phyloP scores from a whole-genome alignment of 2,797 vertebrate species.

The Spinus olivaceus region DNA sequence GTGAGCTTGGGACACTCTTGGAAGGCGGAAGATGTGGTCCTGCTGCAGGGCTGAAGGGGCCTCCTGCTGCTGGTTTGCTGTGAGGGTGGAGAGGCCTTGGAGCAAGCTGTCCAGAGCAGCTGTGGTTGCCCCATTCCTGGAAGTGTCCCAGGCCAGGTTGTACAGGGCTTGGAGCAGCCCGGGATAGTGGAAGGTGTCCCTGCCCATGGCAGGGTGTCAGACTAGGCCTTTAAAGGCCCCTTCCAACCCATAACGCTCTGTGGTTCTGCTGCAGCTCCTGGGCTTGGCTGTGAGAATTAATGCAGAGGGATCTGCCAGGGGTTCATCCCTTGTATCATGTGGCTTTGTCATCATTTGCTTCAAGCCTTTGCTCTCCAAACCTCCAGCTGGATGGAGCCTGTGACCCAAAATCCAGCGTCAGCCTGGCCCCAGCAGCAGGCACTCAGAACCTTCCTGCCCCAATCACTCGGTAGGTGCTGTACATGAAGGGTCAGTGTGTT shows the following conservation, averaged over 20 bases:
- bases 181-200: rapidly evolving
- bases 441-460: not conserved
- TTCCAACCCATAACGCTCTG: not conserved
- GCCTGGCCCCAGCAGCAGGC: not conserved
- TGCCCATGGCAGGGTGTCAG: not conserved
- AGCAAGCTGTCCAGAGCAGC: not conserved
- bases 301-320: not conserved
- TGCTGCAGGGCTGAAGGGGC: not conserved
- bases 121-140: not conserved
- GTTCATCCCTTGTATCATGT: not conserved
- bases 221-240: not conserved
- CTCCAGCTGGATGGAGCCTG: not conserved
- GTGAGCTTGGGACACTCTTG: rapidly evolving
- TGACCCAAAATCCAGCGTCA: not conserved
- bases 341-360: not conserved
- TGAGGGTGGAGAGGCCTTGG: not conserved
- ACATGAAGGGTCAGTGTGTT: rapidly evolving
- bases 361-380: not conserved
- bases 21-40: not conserved
- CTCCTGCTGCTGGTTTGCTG: not conserved
- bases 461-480: not conserved
- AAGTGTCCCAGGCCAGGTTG: not conserved
- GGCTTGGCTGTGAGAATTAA: not conserved
- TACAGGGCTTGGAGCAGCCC: rapidly evolving
- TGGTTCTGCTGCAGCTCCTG: not conserved